phyloP scores from a whole-genome alignment of 2,888 invertebrate species.

The Eristalis intricaria region DNA sequence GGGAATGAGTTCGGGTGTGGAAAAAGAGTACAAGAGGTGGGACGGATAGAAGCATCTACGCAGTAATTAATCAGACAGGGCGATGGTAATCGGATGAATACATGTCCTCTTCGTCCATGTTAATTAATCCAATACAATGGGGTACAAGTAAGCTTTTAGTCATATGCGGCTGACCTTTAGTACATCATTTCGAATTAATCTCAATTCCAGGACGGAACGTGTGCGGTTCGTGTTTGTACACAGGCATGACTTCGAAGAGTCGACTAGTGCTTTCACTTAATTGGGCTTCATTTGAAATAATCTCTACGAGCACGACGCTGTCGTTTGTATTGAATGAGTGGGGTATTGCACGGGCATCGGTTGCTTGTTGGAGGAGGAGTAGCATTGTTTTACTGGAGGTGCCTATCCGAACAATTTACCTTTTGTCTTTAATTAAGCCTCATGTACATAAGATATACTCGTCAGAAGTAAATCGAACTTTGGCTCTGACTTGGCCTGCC shows the following conservation, averaged over 20 bases:
- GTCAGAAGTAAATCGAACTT: neutral
- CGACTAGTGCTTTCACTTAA: neutral
- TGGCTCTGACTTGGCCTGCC: too few species aligned
- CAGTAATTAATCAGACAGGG: slow-evolving; percentile 54
- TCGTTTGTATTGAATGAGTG: neutral
- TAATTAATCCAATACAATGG: slow-evolving; percentile 26
- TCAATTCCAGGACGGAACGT: neutral
- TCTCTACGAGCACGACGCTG: neutral
- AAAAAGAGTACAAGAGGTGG: neutral
- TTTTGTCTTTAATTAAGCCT: neutral
- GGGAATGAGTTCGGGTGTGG: neutral
- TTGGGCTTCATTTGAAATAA: neutral
- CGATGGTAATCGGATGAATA: slow-evolving; percentile 37
- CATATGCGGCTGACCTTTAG: slow-evolving; percentile 19
- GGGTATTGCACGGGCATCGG: neutral
- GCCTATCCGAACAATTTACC: neutral
- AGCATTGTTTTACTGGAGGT: neutral
- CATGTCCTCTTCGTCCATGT: slow-evolving; percentile 14
- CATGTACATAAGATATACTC: neutral
- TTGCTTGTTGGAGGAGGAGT: neutral
- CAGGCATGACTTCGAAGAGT: neutral
- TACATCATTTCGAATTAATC: slow-evolving; percentile 11
- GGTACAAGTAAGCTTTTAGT: slow-evolving; percentile 19
- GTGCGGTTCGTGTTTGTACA: neutral
- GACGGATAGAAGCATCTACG: neutral